Evolutionary conservation across 2,113 vertebrate genomes (phyloP).

Genomic region (Megaceryle maxima): DNA sequence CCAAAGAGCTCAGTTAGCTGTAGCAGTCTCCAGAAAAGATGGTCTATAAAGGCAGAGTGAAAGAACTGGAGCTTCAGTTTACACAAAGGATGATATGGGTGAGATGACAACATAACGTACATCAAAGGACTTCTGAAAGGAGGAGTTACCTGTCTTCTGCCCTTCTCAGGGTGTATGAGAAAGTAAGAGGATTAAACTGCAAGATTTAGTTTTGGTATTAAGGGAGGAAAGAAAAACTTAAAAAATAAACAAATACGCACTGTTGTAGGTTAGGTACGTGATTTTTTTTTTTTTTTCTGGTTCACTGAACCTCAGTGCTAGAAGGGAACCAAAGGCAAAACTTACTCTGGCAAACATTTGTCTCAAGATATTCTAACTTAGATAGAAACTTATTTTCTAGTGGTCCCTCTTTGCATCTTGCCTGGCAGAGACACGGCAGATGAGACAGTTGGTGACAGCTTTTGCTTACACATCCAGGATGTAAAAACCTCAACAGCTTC

Average conservation of each 20-base stretch:
- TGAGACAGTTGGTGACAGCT: not conserved
- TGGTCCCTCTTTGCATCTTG: not conserved
- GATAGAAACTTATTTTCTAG: not conserved
- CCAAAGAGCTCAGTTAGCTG: not conserved
- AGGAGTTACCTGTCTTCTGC: not conserved
- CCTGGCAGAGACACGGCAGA: not conserved
- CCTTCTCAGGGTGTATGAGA: not conserved
- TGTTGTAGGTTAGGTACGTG: not conserved
- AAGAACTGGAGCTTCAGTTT: not conserved
- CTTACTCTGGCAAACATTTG: not conserved
- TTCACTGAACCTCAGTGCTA: not conserved
- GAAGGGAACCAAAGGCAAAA: not conserved
- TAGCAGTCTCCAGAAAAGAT: not conserved
- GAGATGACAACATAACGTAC: fast-evolving
- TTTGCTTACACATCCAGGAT: not conserved
- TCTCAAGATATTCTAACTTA: not conserved
- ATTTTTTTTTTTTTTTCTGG: not conserved
- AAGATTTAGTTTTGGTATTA: not conserved
- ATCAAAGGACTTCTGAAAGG: not conserved
- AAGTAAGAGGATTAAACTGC: not conserved
- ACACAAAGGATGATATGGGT: not conserved
- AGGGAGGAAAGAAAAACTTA: not conserved
- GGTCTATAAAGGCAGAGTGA: not conserved
- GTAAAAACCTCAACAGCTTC: not conserved
- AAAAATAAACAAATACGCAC: not conserved